Base-by-base conservation (phyloP, 2,888 invertebrate species). In the Tetranychus truncatus region DNA sequence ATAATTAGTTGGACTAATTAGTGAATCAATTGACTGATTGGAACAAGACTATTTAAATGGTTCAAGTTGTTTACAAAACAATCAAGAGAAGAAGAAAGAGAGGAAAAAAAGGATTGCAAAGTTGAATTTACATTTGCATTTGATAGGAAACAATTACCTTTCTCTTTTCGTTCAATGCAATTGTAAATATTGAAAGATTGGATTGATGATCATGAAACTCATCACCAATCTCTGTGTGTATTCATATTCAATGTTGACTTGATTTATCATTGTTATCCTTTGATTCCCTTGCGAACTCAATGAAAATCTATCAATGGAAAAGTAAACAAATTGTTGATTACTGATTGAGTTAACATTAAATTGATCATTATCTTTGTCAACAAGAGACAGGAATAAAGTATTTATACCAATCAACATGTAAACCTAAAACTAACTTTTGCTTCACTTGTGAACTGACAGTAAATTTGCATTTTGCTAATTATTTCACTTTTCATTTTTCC, bases 321-420 rank as follows among this genome's bases (percentile, higher is more conserved):
- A 55, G 55, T 55, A 55, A 55, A 55, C 55, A 55, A 55, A 55
- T 55, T 55, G 55, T 55, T 55, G 55, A 55, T 55, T 55, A 55
- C 55, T 55, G 55, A 55, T 55, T 55, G 15, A 55, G 55, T 55
- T 55, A 55, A 55, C 55, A 55, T 15, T 55, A 34, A 34, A 15
- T 15, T 55, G 55, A 55, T 55, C 55, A 55, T 55, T 55, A 55
- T 15, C 55, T 55, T 15, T 55, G 55, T 55, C 55, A 55, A 55
- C 15, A 55, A 15, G 9, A 55, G 9, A 9, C 9, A 55, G 9
- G 9, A 15, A 55, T 55, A 55, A 15, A 15, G 55, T 55, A 15
- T 15, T 55, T 9, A 15, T 55, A 55, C 34, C 34, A 55, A 55
- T 55, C 55, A 55, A 55, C 55, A 55, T 55, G 55, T 7, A 15